Evolutionary conservation across 2,888 invertebrate species (phyloP), one percentile per base, ranked within the genome.

Genomic region (Nematopogon swammerdamellus): DNA sequence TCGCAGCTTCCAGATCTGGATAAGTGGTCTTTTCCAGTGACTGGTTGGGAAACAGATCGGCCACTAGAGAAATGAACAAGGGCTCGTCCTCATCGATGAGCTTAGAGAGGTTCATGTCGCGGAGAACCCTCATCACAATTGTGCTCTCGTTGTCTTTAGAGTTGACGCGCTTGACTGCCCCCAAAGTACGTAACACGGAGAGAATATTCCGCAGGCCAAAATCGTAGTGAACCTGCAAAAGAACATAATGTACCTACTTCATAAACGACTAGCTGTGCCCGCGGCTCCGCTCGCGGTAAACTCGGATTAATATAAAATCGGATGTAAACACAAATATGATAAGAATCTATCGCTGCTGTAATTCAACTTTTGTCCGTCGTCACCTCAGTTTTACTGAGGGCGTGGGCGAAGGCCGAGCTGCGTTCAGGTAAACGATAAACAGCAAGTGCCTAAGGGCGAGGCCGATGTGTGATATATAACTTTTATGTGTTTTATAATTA

Each of bases 61-160:
- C 91, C 19, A 97, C 95, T 44, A 97, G 76, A 0, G 97, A 97
- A 72, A 96, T 92, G 66, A 97, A 97, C n/a, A 97, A 81, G 0
- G 97, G 97, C 63, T 97, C 97, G 65, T 97, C 97, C 69, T 97
- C 97, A 63, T 97, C 97, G 57, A 96, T 97, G 48, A 97, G 77
- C 72, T 97, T 97, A 3, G 97, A 97, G 17, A 97, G 81, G 80
- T 97, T 97, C 97, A 97, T 97, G 66, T 97, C 97, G 57, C 97
- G 81, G n/a, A 97, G 76, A 11, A 97, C 96, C 60, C 96, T 81
- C 97, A 97, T 97, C 14, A 97, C 97, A 57, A 95, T 97, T 14
- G 95, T 95, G 62, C 94, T 92, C 73, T 97, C 97, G 44, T 91
- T 88, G 70, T 97, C 97, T 71, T 92, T 92, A 8, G 87, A 89